These are phyloP conservation scores for Delphinus delphis DNA, from an alignment of 2,113 vertebrate genomes.

Conservation along the genomic window DNA sequence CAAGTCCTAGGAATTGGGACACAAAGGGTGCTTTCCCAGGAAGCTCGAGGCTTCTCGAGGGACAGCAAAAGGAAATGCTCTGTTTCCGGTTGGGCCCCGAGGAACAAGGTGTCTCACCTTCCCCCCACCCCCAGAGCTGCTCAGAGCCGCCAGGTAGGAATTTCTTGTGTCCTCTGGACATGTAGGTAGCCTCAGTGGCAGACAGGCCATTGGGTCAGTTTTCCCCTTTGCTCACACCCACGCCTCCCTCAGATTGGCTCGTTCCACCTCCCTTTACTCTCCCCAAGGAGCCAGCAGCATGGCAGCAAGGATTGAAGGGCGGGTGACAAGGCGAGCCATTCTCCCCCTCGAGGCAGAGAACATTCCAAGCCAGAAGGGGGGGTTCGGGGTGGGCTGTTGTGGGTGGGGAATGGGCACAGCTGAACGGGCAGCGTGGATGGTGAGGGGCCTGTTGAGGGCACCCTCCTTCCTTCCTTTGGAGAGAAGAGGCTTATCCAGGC, in stretches of 20 bases:
- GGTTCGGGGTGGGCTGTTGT: too few relatives aligned
- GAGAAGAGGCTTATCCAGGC: not conserved
- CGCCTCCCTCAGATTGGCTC: not conserved
- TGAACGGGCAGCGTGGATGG: not conserved
- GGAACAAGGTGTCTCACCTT: not conserved
- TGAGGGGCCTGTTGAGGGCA: too few relatives aligned
- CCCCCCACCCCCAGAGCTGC: not conserved
- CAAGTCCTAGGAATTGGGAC: not conserved
- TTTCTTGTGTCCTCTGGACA: not conserved
- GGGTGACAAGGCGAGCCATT: accelerated
- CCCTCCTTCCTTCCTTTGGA: not conserved
- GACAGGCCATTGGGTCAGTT: not conserved
- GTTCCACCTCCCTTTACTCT: accelerated
- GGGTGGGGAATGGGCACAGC: not conserved
- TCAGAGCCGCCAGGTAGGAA: not conserved
- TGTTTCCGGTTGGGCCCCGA: not conserved
- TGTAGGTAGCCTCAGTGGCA: not conserved
- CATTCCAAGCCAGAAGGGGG: not conserved
- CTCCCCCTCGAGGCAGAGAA: not conserved
- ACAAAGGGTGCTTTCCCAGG: not conserved
- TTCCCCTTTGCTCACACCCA: not conserved
- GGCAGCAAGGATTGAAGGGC: too few relatives aligned
- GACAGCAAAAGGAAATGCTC: not conserved
- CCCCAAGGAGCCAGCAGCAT: not conserved
- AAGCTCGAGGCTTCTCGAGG: not conserved